phyloP scores from a whole-genome alignment of 2,797 vertebrate species.

The Gastrophryne carolinensis region DNA sequence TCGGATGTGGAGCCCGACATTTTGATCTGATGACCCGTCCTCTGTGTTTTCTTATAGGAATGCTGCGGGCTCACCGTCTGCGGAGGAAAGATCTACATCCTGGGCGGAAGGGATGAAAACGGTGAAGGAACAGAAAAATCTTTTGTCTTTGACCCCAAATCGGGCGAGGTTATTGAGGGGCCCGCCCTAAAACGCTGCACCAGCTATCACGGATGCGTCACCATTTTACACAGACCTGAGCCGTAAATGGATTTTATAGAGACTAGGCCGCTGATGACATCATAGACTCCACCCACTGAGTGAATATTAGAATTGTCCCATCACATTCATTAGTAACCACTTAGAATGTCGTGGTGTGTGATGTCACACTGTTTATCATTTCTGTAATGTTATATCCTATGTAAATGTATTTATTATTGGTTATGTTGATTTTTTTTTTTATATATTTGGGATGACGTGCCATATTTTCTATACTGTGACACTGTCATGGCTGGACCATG shows the following conservation, averaged over 20 bases:
- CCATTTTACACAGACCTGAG: slow-evolving; percentile 64
- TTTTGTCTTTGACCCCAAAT: slow-evolving; percentile 65
- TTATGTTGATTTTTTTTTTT: neutral
- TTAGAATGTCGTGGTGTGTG: neutral
- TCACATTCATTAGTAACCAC: neutral
- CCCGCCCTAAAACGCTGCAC: slow-evolving; percentile 64
- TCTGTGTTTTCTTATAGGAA: slow-evolving; percentile 68
- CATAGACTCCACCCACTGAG: neutral
- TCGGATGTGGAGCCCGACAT: too few relatives aligned
- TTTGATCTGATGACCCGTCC: too few relatives aligned
- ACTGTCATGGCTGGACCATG: neutral
- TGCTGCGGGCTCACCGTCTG: slow-evolving; percentile 74
- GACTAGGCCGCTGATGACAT: too few relatives aligned
- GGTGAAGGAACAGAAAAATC: slow-evolving; percentile 66
- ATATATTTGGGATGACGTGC: neutral
- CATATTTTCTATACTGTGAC: neutral
- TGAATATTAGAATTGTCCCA: neutral
- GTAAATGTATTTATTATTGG: neutral
- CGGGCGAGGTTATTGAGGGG: slow-evolving; percentile 59
- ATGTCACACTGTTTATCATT: neutral
- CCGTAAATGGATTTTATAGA: neutral
- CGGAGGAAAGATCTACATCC: slow-evolving; percentile 71
- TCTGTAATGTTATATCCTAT: neutral
- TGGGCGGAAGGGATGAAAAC: slow-evolving; percentile 69
- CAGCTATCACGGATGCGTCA: slow-evolving; percentile 77